These are phyloP conservation scores for Paracentrotus lividus DNA, from an alignment of 53 echinoderm and acorn worm species.

Conservation along the genomic window DNA sequence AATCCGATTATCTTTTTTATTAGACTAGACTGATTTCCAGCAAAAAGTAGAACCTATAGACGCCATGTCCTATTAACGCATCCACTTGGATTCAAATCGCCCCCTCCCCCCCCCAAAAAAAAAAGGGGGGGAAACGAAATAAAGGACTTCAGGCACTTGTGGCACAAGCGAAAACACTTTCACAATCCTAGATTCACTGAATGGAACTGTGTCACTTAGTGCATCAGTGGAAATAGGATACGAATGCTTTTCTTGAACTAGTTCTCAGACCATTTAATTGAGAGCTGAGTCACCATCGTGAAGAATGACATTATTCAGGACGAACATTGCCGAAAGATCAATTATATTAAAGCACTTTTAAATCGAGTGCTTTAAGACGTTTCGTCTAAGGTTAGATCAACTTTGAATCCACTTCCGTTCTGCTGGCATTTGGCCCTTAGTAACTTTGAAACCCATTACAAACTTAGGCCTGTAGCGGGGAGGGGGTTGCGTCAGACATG, in stretches of 20 bases:
- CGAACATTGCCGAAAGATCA: neutral
- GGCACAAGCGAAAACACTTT: neutral
- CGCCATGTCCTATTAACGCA: neutral
- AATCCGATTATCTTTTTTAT: neutral
- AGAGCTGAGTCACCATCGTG: neutral
- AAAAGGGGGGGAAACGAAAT: neutral
- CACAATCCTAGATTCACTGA: neutral
- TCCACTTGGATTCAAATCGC: neutral
- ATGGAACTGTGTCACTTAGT: neutral
- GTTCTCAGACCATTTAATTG: neutral
- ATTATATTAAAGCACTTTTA: neutral
- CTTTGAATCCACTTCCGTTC: neutral
- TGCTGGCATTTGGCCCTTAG: too few species aligned
- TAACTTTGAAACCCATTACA: too few species aligned
- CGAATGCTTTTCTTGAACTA: slow-evolving; percentile 29
- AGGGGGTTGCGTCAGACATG: too few species aligned
- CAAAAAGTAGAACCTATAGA: neutral
- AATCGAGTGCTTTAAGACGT: neutral
- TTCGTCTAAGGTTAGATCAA: neutral
- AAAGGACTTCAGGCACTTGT: neutral
- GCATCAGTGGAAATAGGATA: neutral
- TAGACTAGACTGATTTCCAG: neutral
- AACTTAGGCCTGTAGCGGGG: too few species aligned
- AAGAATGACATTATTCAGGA: neutral
- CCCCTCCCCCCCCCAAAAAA: neutral